Percentiles rank a stretch among this genome's conserved stretches.
Evolutionary conservation across 1,140 invertebrate species (phyloP).

Genomic region (Apis dorsata): DNA sequence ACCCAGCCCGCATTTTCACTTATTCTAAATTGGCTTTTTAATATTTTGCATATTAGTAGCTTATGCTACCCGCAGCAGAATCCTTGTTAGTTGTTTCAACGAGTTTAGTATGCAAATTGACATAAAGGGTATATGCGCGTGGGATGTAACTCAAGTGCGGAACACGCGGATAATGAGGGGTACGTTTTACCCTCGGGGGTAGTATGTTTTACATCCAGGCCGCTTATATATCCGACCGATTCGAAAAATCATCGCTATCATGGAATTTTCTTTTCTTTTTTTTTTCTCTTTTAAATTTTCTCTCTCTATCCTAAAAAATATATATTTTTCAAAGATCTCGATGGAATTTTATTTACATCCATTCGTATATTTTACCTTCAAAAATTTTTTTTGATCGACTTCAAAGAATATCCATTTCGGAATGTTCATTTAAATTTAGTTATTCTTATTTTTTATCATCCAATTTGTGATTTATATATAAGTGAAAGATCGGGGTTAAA

Average conservation of each 20-base stretch:
- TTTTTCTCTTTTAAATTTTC: too few species aligned
- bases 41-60: conserved; percentile 46
- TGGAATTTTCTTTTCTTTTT: not conserved
- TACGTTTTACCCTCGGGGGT: conserved; percentile 46
- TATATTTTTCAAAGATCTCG: too few species aligned
- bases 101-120: conserved; percentile 59
- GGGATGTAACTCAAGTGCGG: conserved; percentile 49
- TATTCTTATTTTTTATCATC: too few species aligned
- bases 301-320: not conserved
- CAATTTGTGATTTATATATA: too few species aligned
- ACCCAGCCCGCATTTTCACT: not conserved
- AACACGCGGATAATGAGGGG: conserved; percentile 49
- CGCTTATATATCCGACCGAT: conserved; percentile 34
- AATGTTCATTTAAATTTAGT: too few species aligned
- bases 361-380: too few species aligned
- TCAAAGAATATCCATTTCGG: too few species aligned
- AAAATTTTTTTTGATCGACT: too few species aligned
- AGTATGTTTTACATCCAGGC: conserved; percentile 46
- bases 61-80: conserved; percentile 37
- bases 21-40: conserved; percentile 27
- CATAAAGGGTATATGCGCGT: conserved; percentile 47
- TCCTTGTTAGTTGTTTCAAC: conserved; percentile 55
- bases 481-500: too few species aligned
- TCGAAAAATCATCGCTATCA: conserved; percentile 26
- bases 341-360: too few species aligned